Evolutionary conservation across 2,797 vertebrate species (phyloP).

Genomic region (Microtus obscurus): DNA sequence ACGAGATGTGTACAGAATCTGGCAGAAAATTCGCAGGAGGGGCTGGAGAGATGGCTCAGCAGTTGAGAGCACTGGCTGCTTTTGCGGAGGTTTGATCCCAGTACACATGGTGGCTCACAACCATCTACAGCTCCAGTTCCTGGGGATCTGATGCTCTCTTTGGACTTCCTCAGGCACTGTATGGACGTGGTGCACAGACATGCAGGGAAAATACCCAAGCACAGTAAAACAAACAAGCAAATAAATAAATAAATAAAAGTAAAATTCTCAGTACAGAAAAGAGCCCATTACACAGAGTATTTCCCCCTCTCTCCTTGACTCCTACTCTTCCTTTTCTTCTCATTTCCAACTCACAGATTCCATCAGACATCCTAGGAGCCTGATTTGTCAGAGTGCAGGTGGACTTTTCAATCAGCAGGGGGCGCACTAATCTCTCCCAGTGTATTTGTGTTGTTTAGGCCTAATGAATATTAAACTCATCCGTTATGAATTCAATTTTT

Average conservation of each 20-base stretch:
- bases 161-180: not conserved
- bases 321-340: not conserved
- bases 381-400: not conserved
- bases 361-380: too few species aligned
- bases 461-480: not conserved
- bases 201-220: not conserved
- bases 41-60: not conserved
- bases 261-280: not conserved
- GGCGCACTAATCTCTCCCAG: not conserved
- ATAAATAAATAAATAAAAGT: not conserved
- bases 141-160: not conserved
- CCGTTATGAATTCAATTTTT: not conserved
- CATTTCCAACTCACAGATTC: not conserved
- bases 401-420: not conserved
- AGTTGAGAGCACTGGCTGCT: too few species aligned
- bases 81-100: not conserved
- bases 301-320: too few species aligned
- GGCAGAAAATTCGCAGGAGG: too few species aligned
- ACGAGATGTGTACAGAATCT: not conserved
- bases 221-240: not conserved
- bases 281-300: not conserved
- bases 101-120: not conserved
- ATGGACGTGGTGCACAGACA: not conserved
- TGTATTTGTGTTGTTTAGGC: not conserved
- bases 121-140: not conserved